These are phyloP conservation scores for Gambusia yucatana DNA, from an alignment of 2,797 vertebrate species.

Conservation along the genomic window DNA sequence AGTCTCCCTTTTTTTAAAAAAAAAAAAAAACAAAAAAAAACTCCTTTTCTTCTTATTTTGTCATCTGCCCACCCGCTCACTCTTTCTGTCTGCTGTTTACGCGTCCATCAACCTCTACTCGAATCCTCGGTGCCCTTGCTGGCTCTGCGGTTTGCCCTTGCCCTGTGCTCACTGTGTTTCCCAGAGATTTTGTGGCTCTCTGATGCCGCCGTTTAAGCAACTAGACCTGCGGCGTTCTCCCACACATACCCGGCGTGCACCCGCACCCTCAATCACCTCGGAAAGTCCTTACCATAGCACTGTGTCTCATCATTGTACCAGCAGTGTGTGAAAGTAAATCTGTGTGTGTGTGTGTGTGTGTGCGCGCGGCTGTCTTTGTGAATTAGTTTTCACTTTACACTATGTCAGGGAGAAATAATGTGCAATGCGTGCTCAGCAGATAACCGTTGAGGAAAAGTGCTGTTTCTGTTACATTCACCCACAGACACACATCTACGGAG, in stretches of 20 bases:
- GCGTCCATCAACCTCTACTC: conserved; percentile 15
- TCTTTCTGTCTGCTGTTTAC: conserved; percentile 20
- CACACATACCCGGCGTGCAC: conserved; percentile 29
- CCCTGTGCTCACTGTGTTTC: conserved; percentile 30
- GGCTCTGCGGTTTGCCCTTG: conserved; percentile 45
- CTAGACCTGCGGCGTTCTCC: conserved; percentile 31
- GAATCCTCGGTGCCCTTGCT: conserved; percentile 40
- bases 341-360: conserved; percentile 69
- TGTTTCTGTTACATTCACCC: conserved; percentile 35
- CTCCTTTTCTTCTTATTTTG: neutral
- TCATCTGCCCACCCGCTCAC: conserved; percentile 3
- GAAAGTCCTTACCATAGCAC: conserved; percentile 71
- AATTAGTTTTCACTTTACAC: conserved; percentile 79
- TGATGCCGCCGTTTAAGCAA: conserved; percentile 37
- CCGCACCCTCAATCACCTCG: conserved; percentile 53
- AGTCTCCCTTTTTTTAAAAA: neutral
- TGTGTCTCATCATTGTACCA: conserved; percentile 67
- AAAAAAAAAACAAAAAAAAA: too few species aligned
- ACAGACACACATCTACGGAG: neutral
- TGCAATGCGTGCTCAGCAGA: conserved; percentile 71
- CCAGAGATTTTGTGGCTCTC: conserved; percentile 48
- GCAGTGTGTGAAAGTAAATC: conserved; percentile 62
- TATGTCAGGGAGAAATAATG: conserved; percentile 73
- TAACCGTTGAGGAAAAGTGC: conserved; percentile 57
- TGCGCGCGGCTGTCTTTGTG: conserved; percentile 72